Evolutionary conservation across 1,140 invertebrate species (phyloP), one percentile per base, ranked within the genome.

Genomic region (Venustaconcha ellipsiformis): DNA sequence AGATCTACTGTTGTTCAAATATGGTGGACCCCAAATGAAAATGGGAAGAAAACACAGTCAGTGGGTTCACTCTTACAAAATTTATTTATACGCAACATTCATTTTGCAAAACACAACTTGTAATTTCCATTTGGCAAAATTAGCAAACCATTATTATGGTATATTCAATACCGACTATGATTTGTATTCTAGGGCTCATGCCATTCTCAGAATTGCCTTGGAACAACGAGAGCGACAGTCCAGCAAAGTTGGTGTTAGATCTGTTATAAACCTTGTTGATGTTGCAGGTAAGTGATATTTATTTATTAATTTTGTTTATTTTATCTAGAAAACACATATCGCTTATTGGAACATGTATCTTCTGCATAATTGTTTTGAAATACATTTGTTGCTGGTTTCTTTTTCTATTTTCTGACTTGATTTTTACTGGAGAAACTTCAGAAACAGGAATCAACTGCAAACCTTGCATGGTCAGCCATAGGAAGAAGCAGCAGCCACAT

Each of bases 191-290:
- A 87, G 85, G 69, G 83, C 87, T 20, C 81, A 86, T 67, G 82
- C 83, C 4, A 78, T 88, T 17, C 88, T 88, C 72, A 83, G 72
- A 26, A 83, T 88, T n/a, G 75, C 76, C 0, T 79, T 88, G 37
- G 85, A 88, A 56, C 86, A 88, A 80, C 82, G 85, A 64, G 86
- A 88, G 66, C 74, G 76, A 64, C 83, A 84, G 70, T 86, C 86
- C 30, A 88, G 84, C 78, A 88, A 88, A 80, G 84, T 88, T 56
- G 86, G 87, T 8, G 73, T 88, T 1, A 72, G 84, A 68, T 85
- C 87, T 57, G 83, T 81, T 12, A 76, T 88, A 17, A 78, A 68
- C 17, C 30, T 87, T 57, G 85, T 81, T 17, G 87, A 88, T 68
- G 71, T 85, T 20, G 87, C 87, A 75, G 85, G 87, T 83, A 77